Percentiles rank a stretch among this genome's conserved stretches.
phyloP scores from a whole-genome alignment of 2,113 vertebrate genomes.

The Emberiza fucata region DNA sequence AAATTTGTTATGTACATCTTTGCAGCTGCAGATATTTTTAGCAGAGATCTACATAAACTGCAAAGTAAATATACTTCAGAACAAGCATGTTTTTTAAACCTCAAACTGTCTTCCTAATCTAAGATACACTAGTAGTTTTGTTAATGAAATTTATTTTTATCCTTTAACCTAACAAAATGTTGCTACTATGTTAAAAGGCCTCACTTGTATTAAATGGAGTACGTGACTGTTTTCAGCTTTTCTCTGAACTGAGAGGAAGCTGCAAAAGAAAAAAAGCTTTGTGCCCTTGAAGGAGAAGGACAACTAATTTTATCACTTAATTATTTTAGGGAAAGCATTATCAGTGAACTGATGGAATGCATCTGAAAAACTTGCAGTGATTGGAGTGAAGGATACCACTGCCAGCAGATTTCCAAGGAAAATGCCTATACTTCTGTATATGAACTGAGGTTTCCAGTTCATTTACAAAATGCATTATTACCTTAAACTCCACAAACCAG shows the following conservation, averaged over 20 bases:
- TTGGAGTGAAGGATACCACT: background rate
- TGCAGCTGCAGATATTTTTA: background rate
- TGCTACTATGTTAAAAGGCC: background rate
- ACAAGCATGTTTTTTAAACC: background rate
- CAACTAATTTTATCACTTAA: slow-evolving; percentile 19
- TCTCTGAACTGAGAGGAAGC: background rate
- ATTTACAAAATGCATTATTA: background rate
- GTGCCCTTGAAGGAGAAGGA: slow-evolving; percentile 11
- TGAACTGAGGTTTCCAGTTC: background rate
- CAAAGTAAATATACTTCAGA: background rate
- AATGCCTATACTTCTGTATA: background rate
- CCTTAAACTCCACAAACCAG: background rate
- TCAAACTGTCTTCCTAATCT: background rate
- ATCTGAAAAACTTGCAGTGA: background rate
- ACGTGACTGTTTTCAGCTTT: background rate
- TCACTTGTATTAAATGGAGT: background rate
- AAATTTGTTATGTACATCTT: background rate
- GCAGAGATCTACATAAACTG: background rate
- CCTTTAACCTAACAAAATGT: background rate
- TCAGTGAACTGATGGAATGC: background rate
- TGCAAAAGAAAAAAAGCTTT: background rate
- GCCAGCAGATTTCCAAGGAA: background rate
- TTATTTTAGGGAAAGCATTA: slow-evolving; percentile 18
- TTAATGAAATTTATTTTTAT: background rate
- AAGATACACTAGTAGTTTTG: background rate